Conservation (phyloP, 2,888 invertebrate genomes). For the Caenorhabditis uteleia region DNA sequence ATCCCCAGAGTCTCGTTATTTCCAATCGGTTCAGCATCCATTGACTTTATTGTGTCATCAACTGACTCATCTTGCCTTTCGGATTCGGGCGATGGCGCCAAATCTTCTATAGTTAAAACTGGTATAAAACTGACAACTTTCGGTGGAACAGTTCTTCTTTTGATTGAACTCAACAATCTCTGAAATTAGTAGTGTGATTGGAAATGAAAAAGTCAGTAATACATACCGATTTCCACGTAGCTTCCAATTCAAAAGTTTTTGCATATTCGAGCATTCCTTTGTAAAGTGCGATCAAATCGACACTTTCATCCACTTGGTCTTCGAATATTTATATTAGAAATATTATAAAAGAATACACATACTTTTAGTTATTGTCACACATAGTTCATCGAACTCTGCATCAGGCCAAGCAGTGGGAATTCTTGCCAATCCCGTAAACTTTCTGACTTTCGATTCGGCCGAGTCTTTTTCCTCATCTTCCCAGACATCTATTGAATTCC, state of each 20-base stretch:
- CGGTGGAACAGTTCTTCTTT: too few relatives aligned
- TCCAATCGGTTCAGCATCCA: neutral
- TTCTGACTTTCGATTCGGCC: neutral
- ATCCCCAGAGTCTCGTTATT: neutral
- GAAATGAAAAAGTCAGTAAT: too few relatives aligned
- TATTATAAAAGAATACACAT: neutral
- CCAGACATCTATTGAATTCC: constrained; percentile 9
- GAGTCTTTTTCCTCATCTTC: constrained; percentile 9
- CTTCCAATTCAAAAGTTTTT: too few relatives aligned
- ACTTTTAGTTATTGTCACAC: neutral
- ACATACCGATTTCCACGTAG: too few relatives aligned
- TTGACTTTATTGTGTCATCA: neutral
- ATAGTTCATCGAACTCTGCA: neutral
- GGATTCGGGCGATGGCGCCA: neutral
- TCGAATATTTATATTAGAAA: too few relatives aligned
- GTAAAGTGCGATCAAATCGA: too few relatives aligned
- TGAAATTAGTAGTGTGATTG: too few relatives aligned
- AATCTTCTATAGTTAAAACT: neutral
- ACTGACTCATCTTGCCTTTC: neutral
- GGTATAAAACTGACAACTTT: too few relatives aligned
- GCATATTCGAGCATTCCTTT: too few relatives aligned
- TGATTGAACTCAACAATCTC: too few relatives aligned
- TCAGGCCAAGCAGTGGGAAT: constrained; percentile 19
- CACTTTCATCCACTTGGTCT: too few relatives aligned
- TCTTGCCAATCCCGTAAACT: constrained; percentile 9